A percentile compares a stretch with the other conserved stretches of the same genome.
These are phyloP conservation scores for Ophion obscuratus DNA, from an alignment of 2,888 invertebrate species.

Conservation along the genomic window DNA sequence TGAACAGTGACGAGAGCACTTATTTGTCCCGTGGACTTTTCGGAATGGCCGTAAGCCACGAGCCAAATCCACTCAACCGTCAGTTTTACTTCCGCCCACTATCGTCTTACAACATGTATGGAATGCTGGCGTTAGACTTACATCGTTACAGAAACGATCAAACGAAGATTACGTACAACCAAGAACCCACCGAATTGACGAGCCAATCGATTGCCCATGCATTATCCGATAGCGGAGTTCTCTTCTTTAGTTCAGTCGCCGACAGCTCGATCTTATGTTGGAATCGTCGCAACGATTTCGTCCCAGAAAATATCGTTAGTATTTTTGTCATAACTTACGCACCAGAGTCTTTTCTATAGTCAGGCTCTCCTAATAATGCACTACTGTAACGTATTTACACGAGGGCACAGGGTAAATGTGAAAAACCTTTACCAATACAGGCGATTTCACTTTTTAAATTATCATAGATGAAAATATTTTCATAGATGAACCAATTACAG, in stretches of 20 bases:
- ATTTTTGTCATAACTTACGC: neutral
- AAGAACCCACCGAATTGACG: constrained; percentile 14
- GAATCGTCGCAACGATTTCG: constrained; percentile 31
- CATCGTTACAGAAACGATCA: neutral
- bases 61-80: neutral
- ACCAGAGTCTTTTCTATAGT: no score
- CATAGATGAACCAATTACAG: no score
- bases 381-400: no score
- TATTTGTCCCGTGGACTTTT: constrained; percentile 7
- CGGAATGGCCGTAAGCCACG: constrained; percentile 20
- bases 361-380: no score
- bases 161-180: neutral
- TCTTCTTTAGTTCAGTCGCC: constrained; percentile 22
- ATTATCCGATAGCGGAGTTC: constrained; percentile 22
- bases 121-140: neutral
- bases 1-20: neutral
- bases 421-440: no score
- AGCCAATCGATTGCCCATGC: constrained; percentile 38
- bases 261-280: constrained; percentile 35
- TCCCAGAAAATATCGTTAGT: constrained; percentile 32
- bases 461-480: no score
- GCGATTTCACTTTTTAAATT: no score
- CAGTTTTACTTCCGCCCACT: constrained; percentile 39
- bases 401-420: no score
- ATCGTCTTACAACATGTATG: constrained; percentile 35